Percentiles rank a stretch among this genome's conserved stretches.
Conservation (phyloP, 2,113 vertebrate species). For the Anguilla rostrata region DNA sequence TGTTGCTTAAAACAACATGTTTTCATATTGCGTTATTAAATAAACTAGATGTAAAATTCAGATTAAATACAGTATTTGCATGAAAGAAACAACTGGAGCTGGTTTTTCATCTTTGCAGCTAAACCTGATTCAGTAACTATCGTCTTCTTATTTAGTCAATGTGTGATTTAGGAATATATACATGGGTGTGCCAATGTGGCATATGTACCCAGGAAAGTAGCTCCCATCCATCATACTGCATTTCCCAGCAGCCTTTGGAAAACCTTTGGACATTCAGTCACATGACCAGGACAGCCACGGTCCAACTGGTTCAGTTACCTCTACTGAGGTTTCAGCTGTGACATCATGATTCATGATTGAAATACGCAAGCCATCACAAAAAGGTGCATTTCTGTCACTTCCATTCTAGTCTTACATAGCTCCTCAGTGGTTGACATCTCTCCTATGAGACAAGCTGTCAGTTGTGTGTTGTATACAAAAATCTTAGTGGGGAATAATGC, state of each 20-base stretch:
- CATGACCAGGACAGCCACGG: neutral
- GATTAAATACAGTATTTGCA: too few relatives aligned
- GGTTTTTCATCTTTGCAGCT: too few relatives aligned
- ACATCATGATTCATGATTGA: neutral
- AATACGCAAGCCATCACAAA: neutral
- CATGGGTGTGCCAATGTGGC: neutral
- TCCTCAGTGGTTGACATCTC: neutral
- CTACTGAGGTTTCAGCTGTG: neutral
- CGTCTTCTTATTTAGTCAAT: too few relatives aligned
- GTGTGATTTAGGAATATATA: too few relatives aligned
- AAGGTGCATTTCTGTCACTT: neutral
- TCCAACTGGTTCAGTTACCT: neutral
- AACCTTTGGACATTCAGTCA: neutral
- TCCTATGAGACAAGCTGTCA: conserved; percentile 2
- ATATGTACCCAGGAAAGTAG: neutral
- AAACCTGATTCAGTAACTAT: too few relatives aligned
- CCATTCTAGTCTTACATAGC: neutral
- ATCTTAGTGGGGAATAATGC: neutral
- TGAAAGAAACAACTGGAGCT: too few relatives aligned
- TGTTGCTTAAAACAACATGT: too few relatives aligned
- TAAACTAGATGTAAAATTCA: too few relatives aligned
- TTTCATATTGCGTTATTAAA: too few relatives aligned
- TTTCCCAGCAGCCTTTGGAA: neutral
- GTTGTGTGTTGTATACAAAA: neutral
- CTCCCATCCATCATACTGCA: neutral